Conservation (phyloP, 1,140 invertebrate species). For the Polypedilum vanderplanki region DNA sequence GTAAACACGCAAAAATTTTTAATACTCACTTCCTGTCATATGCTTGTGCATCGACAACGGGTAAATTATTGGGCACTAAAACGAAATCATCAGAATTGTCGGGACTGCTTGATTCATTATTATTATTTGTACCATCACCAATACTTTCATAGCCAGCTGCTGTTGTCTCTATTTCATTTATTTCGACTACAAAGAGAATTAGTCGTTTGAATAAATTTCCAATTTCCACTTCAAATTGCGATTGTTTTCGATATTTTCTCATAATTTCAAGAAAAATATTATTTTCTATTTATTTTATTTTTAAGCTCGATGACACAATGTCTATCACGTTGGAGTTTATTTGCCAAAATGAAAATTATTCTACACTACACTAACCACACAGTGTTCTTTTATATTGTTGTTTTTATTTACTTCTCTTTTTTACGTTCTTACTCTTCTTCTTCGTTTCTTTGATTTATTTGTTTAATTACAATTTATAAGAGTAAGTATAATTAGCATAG, state of each 20-base stretch:
- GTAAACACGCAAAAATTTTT: neutral
- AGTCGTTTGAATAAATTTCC: neutral
- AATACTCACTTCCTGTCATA: conserved; percentile 36
- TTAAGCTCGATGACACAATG: neutral
- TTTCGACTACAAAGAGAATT: conserved; percentile 16
- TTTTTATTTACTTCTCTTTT: too few species aligned
- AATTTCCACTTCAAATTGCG: conserved; percentile 14
- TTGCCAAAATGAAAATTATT: too few species aligned
- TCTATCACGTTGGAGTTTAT: neutral
- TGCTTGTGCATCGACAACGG: conserved; percentile 42
- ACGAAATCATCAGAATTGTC: conserved; percentile 77
- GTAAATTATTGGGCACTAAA: conserved; percentile 67
- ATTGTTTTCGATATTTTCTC: neutral
- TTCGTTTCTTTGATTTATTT: too few species aligned
- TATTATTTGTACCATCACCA: conserved; percentile 45
- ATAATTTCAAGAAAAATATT: neutral
- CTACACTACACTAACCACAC: too few species aligned
- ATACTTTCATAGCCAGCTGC: conserved; percentile 30
- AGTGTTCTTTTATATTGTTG: too few species aligned
- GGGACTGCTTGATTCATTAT: conserved; percentile 53
- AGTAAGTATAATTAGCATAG: too few species aligned
- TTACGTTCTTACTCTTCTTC: too few species aligned
- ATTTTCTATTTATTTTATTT: neutral
- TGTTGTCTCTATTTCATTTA: conserved; percentile 16
- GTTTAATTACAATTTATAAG: too few species aligned